These are phyloP conservation scores for Trissolcus basalis DNA, from an alignment of 1,140 invertebrate species.

Conservation along the genomic window DNA sequence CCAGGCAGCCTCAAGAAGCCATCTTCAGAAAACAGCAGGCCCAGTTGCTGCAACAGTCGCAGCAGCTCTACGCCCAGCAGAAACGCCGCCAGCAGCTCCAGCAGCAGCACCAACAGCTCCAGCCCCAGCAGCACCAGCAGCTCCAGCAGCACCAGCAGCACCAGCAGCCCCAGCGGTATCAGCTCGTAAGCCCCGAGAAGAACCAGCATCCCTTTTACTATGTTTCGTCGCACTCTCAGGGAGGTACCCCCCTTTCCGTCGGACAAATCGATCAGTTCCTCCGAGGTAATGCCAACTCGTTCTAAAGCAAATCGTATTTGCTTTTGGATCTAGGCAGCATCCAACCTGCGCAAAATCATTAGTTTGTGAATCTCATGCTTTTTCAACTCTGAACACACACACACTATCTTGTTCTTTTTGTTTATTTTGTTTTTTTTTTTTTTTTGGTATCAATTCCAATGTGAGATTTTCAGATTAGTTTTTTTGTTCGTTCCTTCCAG, in stretches of 20 bases:
- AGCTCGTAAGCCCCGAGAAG: conserved; percentile 69
- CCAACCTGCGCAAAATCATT: not conserved
- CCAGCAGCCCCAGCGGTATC: conserved; percentile 72
- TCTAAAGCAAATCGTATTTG: conserved; percentile 67
- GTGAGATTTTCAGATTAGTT: too few species aligned
- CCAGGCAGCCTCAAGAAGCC: conserved; percentile 78
- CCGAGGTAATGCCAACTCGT: conserved; percentile 82
- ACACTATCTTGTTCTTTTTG: too few species aligned
- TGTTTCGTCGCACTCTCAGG: conserved; percentile 67
- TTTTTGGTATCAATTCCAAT: too few species aligned
- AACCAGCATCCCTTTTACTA: conserved; percentile 80
- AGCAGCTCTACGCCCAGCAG: conserved; percentile 84
- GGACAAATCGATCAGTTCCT: conserved; percentile 89
- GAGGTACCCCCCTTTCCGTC: conserved; percentile 70
- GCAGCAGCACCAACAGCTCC: conserved; percentile 72
- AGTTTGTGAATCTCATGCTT: too few species aligned
- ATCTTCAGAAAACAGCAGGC: conserved; percentile 84
- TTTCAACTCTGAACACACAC: too few species aligned
- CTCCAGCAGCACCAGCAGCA: conserved; percentile 75
- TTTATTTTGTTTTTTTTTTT: too few species aligned
- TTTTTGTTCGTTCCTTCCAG: conserved; percentile 6
- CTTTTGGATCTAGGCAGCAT: not conserved
- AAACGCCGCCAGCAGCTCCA: conserved; percentile 80
- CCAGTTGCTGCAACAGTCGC: conserved; percentile 82
- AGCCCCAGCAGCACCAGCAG: conserved; percentile 71